Percentiles rank a stretch among this genome's conserved stretches.
Evolutionary conservation across 1,140 invertebrate species (phyloP).

Genomic region (Luehdorfia chinensis): DNA sequence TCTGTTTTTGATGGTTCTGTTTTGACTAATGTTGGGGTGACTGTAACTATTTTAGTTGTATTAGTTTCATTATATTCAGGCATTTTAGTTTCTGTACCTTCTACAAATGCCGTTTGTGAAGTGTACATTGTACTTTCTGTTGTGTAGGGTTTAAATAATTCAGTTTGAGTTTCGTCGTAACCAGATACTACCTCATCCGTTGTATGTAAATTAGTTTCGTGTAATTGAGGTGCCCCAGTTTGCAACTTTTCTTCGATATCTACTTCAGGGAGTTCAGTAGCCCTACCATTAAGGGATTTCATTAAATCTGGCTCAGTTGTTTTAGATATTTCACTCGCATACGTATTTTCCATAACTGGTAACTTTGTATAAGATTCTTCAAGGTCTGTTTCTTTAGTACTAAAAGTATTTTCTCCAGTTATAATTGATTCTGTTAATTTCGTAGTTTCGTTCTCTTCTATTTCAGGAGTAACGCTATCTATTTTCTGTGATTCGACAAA

Average conservation of each 20-base stretch:
- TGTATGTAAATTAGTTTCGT: not conserved
- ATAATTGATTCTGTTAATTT: not conserved
- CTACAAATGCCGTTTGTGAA: not conserved
- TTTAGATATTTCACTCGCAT: not conserved
- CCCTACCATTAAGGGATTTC: slow-evolving; percentile 12
- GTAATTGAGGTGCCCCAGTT: not conserved
- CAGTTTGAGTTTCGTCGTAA: not conserved
- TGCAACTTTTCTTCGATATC: not conserved
- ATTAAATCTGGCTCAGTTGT: not conserved
- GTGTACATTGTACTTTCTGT: not conserved
- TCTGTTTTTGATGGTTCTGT: slow-evolving; percentile 1
- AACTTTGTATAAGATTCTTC: slow-evolving; percentile 1
- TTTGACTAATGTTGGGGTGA: not conserved
- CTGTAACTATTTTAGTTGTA: slow-evolving; percentile 1
- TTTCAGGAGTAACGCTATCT: not conserved
- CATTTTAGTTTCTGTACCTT: not conserved
- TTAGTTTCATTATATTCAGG: not conserved
- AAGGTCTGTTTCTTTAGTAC: not conserved
- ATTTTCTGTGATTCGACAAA: not conserved
- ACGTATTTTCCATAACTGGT: not conserved
- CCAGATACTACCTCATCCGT: not conserved
- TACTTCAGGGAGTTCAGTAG: slow-evolving; percentile 1
- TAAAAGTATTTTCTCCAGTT: slow-evolving; percentile 1
- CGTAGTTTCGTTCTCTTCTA: not conserved
- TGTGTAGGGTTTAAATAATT: not conserved